phyloP scores from a whole-genome alignment of 2,888 invertebrate genomes.

The Tetropium fuscum region DNA sequence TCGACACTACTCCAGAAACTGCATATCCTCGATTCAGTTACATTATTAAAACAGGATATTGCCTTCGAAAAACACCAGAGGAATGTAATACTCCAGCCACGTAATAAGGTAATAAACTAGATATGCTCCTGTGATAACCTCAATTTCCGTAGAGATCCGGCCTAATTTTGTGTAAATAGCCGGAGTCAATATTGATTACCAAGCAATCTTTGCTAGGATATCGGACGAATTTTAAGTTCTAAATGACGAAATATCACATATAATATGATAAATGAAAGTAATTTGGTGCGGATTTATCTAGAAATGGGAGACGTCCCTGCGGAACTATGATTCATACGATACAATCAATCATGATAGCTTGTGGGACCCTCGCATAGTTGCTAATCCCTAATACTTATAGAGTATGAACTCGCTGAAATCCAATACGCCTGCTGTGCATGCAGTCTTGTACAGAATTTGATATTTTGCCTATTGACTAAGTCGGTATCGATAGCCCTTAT shows the following conservation, averaged over 20 bases:
- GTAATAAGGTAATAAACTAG: constrained; percentile 17
- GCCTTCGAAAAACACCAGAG: constrained; percentile 5
- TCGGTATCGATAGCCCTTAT: background rate
- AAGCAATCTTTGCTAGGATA: constrained; percentile 20
- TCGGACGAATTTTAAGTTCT: constrained; percentile 16
- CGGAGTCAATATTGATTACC: constrained; percentile 16
- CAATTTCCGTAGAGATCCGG: constrained; percentile 18
- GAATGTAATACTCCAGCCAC: constrained; percentile 10
- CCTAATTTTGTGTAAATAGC: constrained; percentile 21
- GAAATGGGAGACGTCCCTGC: constrained; percentile 12
- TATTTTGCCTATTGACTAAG: background rate
- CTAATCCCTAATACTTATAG: constrained; percentile 18
- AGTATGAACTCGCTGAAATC: constrained; percentile 8
- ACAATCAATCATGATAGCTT: constrained; percentile 22
- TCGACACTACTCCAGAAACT: background rate
- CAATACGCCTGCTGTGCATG: constrained; percentile 5
- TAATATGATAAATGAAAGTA: constrained; percentile 27
- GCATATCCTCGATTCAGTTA: constrained; percentile 8
- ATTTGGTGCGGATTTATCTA: constrained; percentile 19
- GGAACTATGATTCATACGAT: constrained; percentile 27
- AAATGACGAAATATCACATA: constrained; percentile 24
- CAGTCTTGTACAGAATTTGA: background rate
- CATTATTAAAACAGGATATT: constrained; percentile 12
- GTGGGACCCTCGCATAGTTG: constrained; percentile 5
- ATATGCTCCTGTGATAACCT: constrained; percentile 21